Percentiles rank a stretch among this genome's conserved stretches.
Conservation (phyloP, 2,113 vertebrate species). For the Chrysemys picta region DNA sequence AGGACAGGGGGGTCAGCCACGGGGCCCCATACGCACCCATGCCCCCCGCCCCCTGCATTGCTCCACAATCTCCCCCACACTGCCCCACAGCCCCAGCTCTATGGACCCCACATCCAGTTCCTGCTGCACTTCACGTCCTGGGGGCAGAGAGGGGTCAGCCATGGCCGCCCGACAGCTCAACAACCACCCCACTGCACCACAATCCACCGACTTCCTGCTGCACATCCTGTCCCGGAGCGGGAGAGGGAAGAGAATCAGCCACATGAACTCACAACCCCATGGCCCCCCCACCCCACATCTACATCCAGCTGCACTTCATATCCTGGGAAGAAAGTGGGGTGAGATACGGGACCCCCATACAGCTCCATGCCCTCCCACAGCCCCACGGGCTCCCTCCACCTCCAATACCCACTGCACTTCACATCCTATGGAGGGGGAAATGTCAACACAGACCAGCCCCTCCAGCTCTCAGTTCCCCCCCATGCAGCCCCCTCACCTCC, state of each 20-base stretch:
- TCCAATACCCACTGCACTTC: too few species aligned
- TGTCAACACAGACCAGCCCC: not conserved
- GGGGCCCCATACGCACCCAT: not conserved
- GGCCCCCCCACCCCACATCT: too few species aligned
- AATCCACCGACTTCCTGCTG: not conserved
- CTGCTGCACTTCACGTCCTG: constrained; percentile 94
- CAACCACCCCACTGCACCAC: not conserved
- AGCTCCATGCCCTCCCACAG: too few species aligned
- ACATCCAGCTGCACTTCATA: too few species aligned
- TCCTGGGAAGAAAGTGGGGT: too few species aligned
- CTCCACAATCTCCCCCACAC: constrained; percentile 84
- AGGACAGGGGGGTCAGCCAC: not conserved
- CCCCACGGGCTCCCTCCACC: too few species aligned
- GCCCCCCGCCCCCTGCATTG: not conserved
- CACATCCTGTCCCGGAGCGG: fast-evolving
- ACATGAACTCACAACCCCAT: not conserved
- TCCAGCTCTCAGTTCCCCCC: not conserved
- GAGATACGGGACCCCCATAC: too few species aligned
- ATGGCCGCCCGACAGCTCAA: not conserved
- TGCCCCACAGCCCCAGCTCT: constrained; percentile 86
- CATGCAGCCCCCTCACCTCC: not conserved
- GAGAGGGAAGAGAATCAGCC: too few species aligned
- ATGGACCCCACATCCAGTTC: constrained; percentile 95
- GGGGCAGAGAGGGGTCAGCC: not conserved
- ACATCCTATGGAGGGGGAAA: too few species aligned